A percentile compares a stretch with the other conserved stretches of the same genome.
phyloP scores from a whole-genome alignment of 2,888 invertebrate species.

The Criorhina ranunculi region DNA sequence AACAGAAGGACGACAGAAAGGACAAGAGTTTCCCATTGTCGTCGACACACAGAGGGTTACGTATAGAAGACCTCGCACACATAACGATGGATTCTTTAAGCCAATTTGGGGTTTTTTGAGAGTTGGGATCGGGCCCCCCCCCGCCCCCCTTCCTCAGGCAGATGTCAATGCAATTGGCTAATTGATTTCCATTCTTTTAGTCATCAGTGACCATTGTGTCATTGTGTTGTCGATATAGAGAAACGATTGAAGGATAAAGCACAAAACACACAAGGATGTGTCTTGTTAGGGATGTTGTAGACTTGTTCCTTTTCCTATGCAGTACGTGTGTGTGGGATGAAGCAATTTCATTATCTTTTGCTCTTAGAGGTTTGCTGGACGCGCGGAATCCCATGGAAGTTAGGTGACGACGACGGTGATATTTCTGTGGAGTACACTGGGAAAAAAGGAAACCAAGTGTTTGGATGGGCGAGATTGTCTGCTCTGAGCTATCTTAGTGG shows the following conservation, averaged over 20 bases:
- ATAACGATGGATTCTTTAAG: constrained; percentile 16
- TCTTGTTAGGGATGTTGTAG: constrained; percentile 36
- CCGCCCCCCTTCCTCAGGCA: constrained; percentile 2
- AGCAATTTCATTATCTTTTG: constrained; percentile 62
- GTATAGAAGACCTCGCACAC: constrained; percentile 6
- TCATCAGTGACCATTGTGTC: constrained; percentile 78
- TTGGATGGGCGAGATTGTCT: too few species aligned
- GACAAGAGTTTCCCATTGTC: constrained; percentile 57
- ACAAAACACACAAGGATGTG: constrained; percentile 29
- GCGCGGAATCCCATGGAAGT: not conserved
- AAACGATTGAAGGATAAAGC: constrained; percentile 78
- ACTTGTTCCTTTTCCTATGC: constrained; percentile 41
- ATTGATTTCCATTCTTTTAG: constrained; percentile 82
- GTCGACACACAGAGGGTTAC: constrained; percentile 1
- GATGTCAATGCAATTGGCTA: constrained; percentile 82
- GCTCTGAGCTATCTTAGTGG: too few species aligned
- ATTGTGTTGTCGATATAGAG: constrained; percentile 54
- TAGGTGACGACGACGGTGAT: constrained; percentile 16
- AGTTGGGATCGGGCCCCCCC: not conserved
- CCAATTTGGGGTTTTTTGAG: constrained; percentile 15
- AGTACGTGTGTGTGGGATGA: constrained; percentile 5
- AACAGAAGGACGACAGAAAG: constrained; percentile 44
- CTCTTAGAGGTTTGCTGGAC: constrained; percentile 24
- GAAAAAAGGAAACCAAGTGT: not conserved
- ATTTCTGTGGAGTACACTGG: constrained; percentile 32